A percentile compares a stretch with the other conserved stretches of the same genome.
Conservation (phyloP, 2,888 invertebrate genomes). For the Chrysotoxum bicinctum region DNA sequence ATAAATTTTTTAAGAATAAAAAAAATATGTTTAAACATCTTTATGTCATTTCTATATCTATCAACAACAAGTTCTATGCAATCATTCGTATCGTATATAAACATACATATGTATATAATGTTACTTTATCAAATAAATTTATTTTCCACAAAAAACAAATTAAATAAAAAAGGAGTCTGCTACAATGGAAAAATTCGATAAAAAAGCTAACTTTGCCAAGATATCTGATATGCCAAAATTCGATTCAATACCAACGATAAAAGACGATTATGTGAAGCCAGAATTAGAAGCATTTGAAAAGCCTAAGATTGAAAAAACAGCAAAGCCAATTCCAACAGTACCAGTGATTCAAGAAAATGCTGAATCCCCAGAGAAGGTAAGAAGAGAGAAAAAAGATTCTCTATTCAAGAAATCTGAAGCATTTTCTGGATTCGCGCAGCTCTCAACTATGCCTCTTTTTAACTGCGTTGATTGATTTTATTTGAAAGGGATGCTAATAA, state of each 20-base stretch:
- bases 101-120: background rate
- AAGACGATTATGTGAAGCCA: slow-evolving; percentile 88
- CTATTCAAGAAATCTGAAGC: background rate
- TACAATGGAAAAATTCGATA: slow-evolving; percentile 77
- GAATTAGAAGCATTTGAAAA: slow-evolving; percentile 86
- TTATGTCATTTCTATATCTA: background rate
- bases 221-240: slow-evolving; percentile 81
- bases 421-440: background rate
- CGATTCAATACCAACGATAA: slow-evolving; percentile 83
- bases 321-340: slow-evolving; percentile 59
- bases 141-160: background rate
- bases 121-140: background rate
- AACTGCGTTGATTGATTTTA: background rate
- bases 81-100: background rate
- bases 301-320: slow-evolving; percentile 81
- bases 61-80: background rate
- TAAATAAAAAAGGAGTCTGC: slow-evolving; percentile 73
- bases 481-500: background rate
- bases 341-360: slow-evolving; percentile 71
- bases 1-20: background rate
- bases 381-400: background rate
- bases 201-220: slow-evolving; percentile 77
- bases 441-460: background rate
- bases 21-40: background rate
- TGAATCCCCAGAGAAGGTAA: slow-evolving; percentile 51